A percentile compares a stretch with the other conserved stretches of the same genome.
These are phyloP conservation scores for Steinernema khuongi DNA, from an alignment of 1,140 invertebrate genomes.

Conservation along the genomic window DNA sequence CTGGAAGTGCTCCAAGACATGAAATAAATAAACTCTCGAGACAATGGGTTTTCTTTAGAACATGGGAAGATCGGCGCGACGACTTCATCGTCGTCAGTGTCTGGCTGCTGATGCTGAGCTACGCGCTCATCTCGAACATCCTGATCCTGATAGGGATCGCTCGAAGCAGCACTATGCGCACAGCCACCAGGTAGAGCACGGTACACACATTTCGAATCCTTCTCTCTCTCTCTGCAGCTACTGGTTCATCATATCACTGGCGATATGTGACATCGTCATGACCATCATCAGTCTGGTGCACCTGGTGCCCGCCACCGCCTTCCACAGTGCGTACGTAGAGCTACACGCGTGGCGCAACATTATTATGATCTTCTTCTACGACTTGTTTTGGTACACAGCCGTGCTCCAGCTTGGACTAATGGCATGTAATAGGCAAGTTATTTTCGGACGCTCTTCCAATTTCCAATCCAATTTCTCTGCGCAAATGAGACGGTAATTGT, in stretches of 20 bases:
- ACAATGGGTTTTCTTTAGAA: slow-evolving; percentile 16
- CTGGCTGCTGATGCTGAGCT: slow-evolving; percentile 40
- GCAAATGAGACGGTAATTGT: not conserved
- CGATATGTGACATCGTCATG: slow-evolving; percentile 48
- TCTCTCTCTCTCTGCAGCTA: slow-evolving; percentile 29
- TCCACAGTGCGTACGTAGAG: slow-evolving; percentile 39
- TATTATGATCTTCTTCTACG: slow-evolving; percentile 45
- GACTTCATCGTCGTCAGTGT: slow-evolving; percentile 44
- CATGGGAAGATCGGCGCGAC: slow-evolving; percentile 31
- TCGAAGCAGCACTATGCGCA: slow-evolving; percentile 39
- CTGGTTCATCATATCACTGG: slow-evolving; percentile 48
- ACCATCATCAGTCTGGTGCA: slow-evolving; percentile 39
- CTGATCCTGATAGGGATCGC: slow-evolving; percentile 41
- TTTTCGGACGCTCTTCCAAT: not conserved
- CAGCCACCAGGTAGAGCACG: slow-evolving; percentile 35
- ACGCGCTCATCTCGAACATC: slow-evolving; percentile 41
- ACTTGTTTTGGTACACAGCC: slow-evolving; percentile 47
- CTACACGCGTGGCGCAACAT: slow-evolving; percentile 38
- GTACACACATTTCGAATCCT: not conserved
- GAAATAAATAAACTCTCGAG: too few relatives aligned
- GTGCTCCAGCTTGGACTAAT: slow-evolving; percentile 44
- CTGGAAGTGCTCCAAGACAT: too few relatives aligned
- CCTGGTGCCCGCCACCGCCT: slow-evolving; percentile 44
- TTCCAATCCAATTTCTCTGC: slow-evolving; percentile 1
- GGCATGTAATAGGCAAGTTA: slow-evolving; percentile 41